Base-by-base conservation (phyloP, 1,140 invertebrate species). In the Planococcus citri region DNA sequence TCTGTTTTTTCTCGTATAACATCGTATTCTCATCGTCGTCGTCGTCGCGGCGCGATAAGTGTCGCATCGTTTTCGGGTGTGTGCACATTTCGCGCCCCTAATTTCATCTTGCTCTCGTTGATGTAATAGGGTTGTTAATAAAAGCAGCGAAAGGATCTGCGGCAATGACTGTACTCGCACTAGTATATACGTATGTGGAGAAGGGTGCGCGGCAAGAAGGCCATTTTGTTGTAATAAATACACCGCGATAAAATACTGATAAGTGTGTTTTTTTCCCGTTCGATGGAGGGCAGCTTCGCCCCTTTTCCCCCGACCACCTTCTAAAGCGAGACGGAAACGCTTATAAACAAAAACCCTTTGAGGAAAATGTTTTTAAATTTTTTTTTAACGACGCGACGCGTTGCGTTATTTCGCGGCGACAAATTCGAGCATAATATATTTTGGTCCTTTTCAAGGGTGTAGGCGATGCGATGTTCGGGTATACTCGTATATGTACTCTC, bases 201-300 rank as follows among this genome's bases (percentile, higher is more conserved):
- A n/a, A n/a, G n/a, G n/a, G n/a, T n/a, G n/a, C n/a, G n/a, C 33
- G 33, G 33, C 33, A 17, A 51, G 41, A 51, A 51, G 41, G 41
- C 41, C 41, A 51, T 51, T 51, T 51, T 51, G 41, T 51, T 51
- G 41, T 51, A 51, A 20, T 51, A 51, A 51, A 51, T 51, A 51
- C 41, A 51, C 41, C 41, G 41, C 10, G 41, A 51, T 51, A 51
- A 51, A 51, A 51, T 51, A 51, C 41, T 51, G 41, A 51, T 51
- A 17, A 51, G 41, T 51, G n/a, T 20, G 10, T 51, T 51, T 37
- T 37, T 14, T n/a, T n/a, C n/a, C n/a, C n/a, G n/a, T n/a, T n/a
- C n/a, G n/a, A n/a, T n/a, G n/a, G n/a, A n/a, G n/a, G n/a, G n/a
- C n/a, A n/a, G n/a, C n/a, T n/a, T n/a, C n/a, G n/a, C n/a, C n/a